Evolutionary conservation across 2,888 invertebrate genomes (phyloP).

Genomic region (Tetragonisca angustula): DNA sequence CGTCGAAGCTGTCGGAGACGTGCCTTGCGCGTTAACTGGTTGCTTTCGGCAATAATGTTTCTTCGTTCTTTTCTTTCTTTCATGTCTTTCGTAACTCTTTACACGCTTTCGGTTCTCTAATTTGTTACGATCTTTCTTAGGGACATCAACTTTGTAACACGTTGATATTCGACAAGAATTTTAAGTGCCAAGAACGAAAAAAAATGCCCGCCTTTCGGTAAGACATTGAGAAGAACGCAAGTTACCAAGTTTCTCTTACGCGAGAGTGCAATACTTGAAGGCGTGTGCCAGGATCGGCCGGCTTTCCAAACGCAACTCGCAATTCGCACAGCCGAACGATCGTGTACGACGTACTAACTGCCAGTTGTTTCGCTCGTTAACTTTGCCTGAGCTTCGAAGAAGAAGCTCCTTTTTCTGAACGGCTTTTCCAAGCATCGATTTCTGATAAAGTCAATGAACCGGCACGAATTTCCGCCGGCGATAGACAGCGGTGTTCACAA

Average conservation of each 20-base stretch:
- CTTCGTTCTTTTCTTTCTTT: not conserved
- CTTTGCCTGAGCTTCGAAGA: slow-evolving; percentile 48
- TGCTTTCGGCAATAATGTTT: not conserved
- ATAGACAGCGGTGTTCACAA: slow-evolving; percentile 42
- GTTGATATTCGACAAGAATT: not conserved
- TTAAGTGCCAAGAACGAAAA: not conserved
- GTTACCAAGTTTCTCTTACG: not conserved
- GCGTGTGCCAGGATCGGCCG: not conserved
- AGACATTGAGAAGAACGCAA: not conserved
- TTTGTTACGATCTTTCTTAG: slow-evolving; percentile 11
- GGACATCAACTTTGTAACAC: not conserved
- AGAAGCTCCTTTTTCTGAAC: slow-evolving; percentile 43
- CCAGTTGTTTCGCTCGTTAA: slow-evolving; percentile 60
- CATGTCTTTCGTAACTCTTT: not conserved
- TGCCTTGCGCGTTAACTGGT: slow-evolving; percentile 3
- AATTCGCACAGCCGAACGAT: slow-evolving; percentile 13
- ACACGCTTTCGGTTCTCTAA: slow-evolving; percentile 2
- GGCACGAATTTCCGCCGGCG: slow-evolving; percentile 64
- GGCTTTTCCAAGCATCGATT: slow-evolving; percentile 60
- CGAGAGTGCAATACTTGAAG: not conserved
- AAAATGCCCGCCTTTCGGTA: not conserved
- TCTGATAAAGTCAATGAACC: slow-evolving; percentile 71
- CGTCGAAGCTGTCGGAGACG: no score
- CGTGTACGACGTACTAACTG: slow-evolving; percentile 4
- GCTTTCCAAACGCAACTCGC: slow-evolving; percentile 37